A percentile compares a stretch with the other conserved stretches of the same genome.
Evolutionary conservation across 1,140 invertebrate genomes (phyloP).

Genomic region (Drosophila kohkoa): DNA sequence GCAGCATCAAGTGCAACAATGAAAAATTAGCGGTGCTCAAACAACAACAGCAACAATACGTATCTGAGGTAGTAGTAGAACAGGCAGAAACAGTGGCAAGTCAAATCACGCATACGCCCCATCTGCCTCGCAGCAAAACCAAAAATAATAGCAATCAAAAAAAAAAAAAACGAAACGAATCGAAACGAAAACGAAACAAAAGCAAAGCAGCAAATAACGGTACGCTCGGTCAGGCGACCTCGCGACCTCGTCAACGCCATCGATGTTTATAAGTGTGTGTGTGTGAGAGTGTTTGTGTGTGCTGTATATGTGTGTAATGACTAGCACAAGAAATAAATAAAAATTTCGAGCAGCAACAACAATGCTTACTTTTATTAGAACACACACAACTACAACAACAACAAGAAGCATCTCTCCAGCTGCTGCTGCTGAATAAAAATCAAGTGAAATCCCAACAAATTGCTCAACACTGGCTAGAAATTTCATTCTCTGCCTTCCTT

Average conservation of each 20-base stretch:
- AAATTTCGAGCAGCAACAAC: slow-evolving; percentile 40
- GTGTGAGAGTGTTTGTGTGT: slow-evolving; percentile 17
- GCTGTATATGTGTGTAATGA: slow-evolving; percentile 63
- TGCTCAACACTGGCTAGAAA: slow-evolving; percentile 29
- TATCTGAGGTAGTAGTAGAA: neutral
- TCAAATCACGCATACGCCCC: slow-evolving; percentile 78
- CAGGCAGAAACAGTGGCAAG: slow-evolving; percentile 7
- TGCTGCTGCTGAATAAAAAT: slow-evolving; percentile 28
- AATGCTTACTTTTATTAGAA: slow-evolving; percentile 1
- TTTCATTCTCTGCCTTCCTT: slow-evolving; percentile 5
- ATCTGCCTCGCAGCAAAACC: slow-evolving; percentile 39
- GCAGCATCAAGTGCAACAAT: slow-evolving; percentile 40
- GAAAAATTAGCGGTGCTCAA: slow-evolving; percentile 13
- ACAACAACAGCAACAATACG: slow-evolving; percentile 15
- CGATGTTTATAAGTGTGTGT: slow-evolving; percentile 35
- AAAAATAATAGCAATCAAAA: slow-evolving; percentile 6
- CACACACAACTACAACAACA: slow-evolving; percentile 15
- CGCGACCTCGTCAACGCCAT: slow-evolving; percentile 43
- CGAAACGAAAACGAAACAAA: slow-evolving; percentile 16
- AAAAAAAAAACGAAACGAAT: slow-evolving; percentile 10
- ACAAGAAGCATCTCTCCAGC: slow-evolving; percentile 37
- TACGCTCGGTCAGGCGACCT: slow-evolving; percentile 54
- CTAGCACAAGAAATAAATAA: slow-evolving; percentile 80
- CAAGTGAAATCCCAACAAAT: slow-evolving; percentile 14
- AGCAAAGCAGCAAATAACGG: slow-evolving; percentile 31